Percentiles rank a stretch among this genome's conserved stretches.
phyloP scores from a whole-genome alignment of 2,113 vertebrate species.

The Tenebrosternarchus preto region DNA sequence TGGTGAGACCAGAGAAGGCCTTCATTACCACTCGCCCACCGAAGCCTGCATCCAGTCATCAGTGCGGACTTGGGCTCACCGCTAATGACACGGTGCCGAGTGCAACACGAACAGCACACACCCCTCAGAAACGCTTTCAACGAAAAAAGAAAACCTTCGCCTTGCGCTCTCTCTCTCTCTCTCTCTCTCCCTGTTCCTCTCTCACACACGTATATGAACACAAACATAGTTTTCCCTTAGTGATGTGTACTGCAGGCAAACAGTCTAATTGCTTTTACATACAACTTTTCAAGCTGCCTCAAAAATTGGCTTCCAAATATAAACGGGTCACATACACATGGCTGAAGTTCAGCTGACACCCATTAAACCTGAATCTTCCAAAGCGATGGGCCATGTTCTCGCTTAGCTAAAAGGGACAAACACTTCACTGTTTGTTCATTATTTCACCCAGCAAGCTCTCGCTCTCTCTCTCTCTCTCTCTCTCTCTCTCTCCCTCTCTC shows the following conservation, averaged over 20 bases:
- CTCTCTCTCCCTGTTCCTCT: constrained; percentile 12
- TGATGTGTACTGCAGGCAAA: constrained; percentile 5
- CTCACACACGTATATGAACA: constrained; percentile 14
- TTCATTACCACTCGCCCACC: constrained; percentile 19
- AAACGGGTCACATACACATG: not conserved
- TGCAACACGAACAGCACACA: not conserved
- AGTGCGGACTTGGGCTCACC: not conserved
- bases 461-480: not conserved
- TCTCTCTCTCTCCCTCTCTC: not conserved
- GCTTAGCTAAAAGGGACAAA: not conserved
- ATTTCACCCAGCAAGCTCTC: constrained; percentile 24
- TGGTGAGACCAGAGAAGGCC: not conserved
- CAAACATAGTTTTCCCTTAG: not conserved
- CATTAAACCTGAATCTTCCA: constrained; percentile 14
- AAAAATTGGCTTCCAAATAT: constrained; percentile 2
- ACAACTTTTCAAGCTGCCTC: constrained; percentile 18
- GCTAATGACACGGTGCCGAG: constrained; percentile 19
- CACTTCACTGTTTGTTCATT: not conserved
- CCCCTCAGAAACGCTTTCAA: constrained; percentile 1
- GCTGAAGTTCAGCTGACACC: constrained; percentile 11
- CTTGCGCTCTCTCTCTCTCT: not conserved
- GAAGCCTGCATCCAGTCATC: constrained; percentile 13
- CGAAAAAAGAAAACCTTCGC: too few relatives aligned
- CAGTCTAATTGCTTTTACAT: constrained; percentile 21
- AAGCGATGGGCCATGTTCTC: not conserved